Evolutionary conservation across 2,888 invertebrate species (phyloP).

Genomic region (Cryptus viduatorius): DNA sequence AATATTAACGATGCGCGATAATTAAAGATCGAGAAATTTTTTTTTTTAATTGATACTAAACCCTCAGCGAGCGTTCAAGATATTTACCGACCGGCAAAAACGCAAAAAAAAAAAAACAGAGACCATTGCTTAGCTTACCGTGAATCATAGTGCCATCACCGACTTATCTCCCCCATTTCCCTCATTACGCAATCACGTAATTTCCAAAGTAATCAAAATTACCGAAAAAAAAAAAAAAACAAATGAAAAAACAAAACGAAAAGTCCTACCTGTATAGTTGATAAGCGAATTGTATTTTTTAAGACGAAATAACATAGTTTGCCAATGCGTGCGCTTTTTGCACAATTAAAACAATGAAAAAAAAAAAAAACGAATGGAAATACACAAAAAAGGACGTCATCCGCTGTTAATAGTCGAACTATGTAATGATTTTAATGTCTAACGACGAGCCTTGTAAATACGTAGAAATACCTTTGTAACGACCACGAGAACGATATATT

Average conservation of each 20-base stretch:
- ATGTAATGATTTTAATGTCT: conserved; percentile 22
- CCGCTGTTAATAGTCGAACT: conserved; percentile 35
- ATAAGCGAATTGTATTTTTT: conserved; percentile 50
- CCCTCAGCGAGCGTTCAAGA: conserved; percentile 40
- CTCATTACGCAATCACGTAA: conserved; percentile 41
- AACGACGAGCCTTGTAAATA: conserved; percentile 53
- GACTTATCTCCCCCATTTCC: conserved; percentile 32
- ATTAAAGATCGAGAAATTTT: neutral
- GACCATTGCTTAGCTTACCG: conserved; percentile 73
- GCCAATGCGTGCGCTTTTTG: conserved; percentile 34
- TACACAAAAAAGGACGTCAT: neutral
- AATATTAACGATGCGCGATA: conserved; percentile 38
- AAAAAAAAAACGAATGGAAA: neutral
- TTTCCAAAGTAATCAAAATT: conserved; percentile 56
- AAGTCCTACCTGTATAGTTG: conserved; percentile 58
- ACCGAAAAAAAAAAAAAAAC: conserved; percentile 17
- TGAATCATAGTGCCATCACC: conserved; percentile 83
- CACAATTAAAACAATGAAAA: conserved; percentile 26
- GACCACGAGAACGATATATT: conserved; percentile 10
- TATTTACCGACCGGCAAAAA: conserved; percentile 27
- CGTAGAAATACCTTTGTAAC: conserved; percentile 36
- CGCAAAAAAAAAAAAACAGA: conserved; percentile 31
- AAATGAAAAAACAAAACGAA: conserved; percentile 10
- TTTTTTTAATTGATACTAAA: no score
- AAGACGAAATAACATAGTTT: conserved; percentile 9